Evolutionary conservation across 2,113 vertebrate genomes (phyloP).

Genomic region (Campylomormyrus numenius): DNA sequence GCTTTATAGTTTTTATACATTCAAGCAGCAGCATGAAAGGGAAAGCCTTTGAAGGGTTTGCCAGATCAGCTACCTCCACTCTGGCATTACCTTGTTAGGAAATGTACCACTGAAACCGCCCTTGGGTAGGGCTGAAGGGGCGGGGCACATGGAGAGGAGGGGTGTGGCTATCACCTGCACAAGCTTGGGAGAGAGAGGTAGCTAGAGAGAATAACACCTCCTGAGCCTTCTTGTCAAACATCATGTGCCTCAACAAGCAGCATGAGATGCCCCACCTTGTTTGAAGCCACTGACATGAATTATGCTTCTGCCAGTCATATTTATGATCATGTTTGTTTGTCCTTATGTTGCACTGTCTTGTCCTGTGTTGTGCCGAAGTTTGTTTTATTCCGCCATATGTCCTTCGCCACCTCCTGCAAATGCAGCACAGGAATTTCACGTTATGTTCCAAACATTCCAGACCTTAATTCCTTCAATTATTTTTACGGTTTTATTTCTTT

Average conservation of each 20-base stretch:
- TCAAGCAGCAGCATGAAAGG: not conserved
- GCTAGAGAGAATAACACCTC: not conserved
- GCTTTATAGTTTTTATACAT: not conserved
- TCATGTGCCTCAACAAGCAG: conserved; percentile 13
- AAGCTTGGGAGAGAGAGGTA: not conserved
- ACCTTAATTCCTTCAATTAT: not conserved
- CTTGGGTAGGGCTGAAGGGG: not conserved
- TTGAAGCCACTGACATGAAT: not conserved
- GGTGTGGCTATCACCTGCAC: not conserved
- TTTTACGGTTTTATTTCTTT: not conserved
- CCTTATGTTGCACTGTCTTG: not conserved
- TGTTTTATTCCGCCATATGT: not conserved
- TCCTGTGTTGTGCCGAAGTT: not conserved
- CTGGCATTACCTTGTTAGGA: conserved; percentile 15
- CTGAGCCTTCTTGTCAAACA: conserved; percentile 4
- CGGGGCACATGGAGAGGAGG: not conserved
- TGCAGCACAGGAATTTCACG: not conserved
- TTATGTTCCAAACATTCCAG: not conserved
- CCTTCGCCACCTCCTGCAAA: not conserved
- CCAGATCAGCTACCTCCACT: not conserved
- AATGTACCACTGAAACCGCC: not conserved
- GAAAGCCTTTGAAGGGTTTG: not conserved
- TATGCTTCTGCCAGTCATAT: not conserved
- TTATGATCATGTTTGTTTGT: not conserved
- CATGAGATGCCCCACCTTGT: not conserved